These are phyloP conservation scores for Porites cylindrica DNA, from an alignment of 92 coral and sea anemone species.

Conservation along the genomic window DNA sequence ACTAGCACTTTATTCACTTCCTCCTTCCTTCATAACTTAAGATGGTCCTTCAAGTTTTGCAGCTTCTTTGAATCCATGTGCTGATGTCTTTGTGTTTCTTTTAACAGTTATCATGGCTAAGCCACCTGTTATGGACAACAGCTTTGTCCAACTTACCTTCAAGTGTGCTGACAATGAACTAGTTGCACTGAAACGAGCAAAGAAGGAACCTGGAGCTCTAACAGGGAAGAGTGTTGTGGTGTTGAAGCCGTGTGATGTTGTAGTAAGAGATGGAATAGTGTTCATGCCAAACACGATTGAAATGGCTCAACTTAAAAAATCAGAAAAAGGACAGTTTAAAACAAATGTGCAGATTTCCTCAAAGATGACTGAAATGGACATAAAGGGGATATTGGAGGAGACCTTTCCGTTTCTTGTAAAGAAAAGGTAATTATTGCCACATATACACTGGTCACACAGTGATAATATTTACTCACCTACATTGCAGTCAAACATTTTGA, in stretches of 20 bases:
- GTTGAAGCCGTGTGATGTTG: slow-evolving; percentile 1
- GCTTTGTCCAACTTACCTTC: not conserved
- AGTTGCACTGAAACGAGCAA: not conserved
- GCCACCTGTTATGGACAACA: not conserved
- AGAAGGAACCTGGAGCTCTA: slow-evolving; percentile 8
- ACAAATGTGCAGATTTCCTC: slow-evolving; percentile 20
- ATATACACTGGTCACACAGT: no score
- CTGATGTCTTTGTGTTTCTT: no score
- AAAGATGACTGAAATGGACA: slow-evolving; percentile 13
- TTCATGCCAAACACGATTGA: slow-evolving; percentile 50
- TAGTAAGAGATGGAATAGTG: not conserved
- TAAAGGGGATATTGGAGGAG: not conserved
- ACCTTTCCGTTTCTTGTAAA: slow-evolving; percentile 8
- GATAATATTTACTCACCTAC: no score
- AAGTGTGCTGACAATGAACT: not conserved
- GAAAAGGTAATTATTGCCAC: slow-evolving; percentile 14
- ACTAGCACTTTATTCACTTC: no score
- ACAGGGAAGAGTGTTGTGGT: slow-evolving; percentile 38
- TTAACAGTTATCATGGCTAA: not conserved
- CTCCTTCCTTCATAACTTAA: no score
- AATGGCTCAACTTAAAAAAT: slow-evolving; percentile 43
- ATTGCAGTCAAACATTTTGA: no score
- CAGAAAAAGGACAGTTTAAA: slow-evolving; percentile 29
- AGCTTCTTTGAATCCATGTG: no score
- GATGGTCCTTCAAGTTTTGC: no score